A percentile compares a stretch with the other conserved stretches of the same genome.
These are phyloP conservation scores for Peromyscus melanophrys DNA, from an alignment of 2,797 vertebrate species.

Conservation along the genomic window DNA sequence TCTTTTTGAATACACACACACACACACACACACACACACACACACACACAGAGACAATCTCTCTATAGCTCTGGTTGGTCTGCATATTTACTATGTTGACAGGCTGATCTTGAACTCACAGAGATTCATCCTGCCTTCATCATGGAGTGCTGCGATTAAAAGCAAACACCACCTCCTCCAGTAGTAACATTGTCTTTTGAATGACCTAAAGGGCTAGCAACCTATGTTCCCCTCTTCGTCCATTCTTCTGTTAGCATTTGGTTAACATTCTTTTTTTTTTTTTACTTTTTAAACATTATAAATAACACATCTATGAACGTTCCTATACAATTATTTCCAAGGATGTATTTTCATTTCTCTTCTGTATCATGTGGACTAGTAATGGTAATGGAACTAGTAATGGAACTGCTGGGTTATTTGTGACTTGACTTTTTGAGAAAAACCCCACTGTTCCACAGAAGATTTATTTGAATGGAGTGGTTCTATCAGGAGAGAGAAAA, in stretches of 20 bases:
- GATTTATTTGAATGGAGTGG: no score
- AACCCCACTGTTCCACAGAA: not conserved
- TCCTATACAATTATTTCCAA: no score
- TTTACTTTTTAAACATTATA: not conserved
- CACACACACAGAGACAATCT: no score
- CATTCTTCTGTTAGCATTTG: not conserved
- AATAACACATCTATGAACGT: no score
- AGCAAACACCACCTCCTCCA: not conserved
- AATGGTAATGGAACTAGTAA: no score
- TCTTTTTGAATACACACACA: no score
- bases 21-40: no score
- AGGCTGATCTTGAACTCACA: not conserved
- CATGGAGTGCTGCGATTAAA: not conserved
- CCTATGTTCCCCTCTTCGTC: not conserved
- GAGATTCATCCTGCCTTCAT: not conserved
- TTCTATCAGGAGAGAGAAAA: not conserved
- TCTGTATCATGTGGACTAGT: no score
- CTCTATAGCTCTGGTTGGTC: not conserved
- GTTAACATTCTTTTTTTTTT: no score
- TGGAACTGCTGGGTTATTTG: not conserved
- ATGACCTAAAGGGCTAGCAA: not conserved
- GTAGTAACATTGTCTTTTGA: not conserved
- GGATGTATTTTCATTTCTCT: not conserved
- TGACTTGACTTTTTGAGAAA: not conserved
- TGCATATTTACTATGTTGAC: no score